phyloP scores from a whole-genome alignment of 1,140 invertebrate species.

The Lordiphosa stackelbergi region DNA sequence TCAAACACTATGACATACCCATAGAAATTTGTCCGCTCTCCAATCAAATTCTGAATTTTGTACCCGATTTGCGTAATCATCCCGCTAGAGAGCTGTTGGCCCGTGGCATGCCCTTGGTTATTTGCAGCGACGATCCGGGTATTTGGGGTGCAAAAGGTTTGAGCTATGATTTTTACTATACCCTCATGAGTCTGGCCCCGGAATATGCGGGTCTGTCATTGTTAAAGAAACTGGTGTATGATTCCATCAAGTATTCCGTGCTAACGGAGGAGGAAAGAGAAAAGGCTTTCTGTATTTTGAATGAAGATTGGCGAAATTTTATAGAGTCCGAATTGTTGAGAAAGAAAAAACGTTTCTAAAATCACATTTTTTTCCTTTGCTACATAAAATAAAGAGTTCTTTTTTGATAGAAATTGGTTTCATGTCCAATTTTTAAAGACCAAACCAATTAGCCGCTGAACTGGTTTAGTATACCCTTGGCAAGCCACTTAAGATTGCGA shows the following conservation, averaged over 20 bases:
- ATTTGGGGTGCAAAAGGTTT: slow-evolving; percentile 82
- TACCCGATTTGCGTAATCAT: slow-evolving; percentile 88
- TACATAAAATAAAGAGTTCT: too few species aligned
- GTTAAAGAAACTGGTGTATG: slow-evolving; percentile 82
- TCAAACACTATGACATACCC: slow-evolving; percentile 82
- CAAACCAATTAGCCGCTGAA: too few species aligned
- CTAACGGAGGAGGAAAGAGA: slow-evolving; percentile 38
- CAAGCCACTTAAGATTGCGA: too few species aligned
- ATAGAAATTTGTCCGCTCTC: slow-evolving; percentile 90
- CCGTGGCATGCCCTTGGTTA: slow-evolving; percentile 80
- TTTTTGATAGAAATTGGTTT: too few species aligned
- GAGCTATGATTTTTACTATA: slow-evolving; percentile 86
- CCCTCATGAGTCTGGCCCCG: slow-evolving; percentile 84
- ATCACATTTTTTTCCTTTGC: too few species aligned
- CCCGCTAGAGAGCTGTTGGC: slow-evolving; percentile 84
- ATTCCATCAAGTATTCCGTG: slow-evolving; percentile 32
- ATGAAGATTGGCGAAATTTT: slow-evolving; percentile 53
- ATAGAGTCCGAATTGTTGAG: slow-evolving; percentile 24
- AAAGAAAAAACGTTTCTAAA: too few species aligned
- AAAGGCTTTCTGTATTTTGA: slow-evolving; percentile 40
- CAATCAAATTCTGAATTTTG: slow-evolving; percentile 86
- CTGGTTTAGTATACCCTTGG: too few species aligned
- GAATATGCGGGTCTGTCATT: slow-evolving; percentile 81
- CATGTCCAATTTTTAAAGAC: too few species aligned
- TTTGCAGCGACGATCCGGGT: slow-evolving; percentile 84